A percentile compares a stretch with the other conserved stretches of the same genome.
Evolutionary conservation across 1,140 invertebrate species (phyloP).

Genomic region (Caenorhabditis inopinata): DNA sequence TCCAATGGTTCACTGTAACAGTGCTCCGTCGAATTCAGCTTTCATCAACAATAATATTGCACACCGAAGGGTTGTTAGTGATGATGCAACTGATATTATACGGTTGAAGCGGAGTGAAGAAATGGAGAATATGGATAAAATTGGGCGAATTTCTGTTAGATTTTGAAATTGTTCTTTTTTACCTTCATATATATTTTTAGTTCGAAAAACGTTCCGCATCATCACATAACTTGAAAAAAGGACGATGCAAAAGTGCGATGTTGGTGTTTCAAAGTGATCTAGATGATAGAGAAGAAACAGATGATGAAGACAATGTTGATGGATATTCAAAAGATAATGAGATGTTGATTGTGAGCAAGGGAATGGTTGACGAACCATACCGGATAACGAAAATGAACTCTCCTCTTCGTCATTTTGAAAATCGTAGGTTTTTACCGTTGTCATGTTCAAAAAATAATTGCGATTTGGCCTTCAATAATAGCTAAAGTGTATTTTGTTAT

Average conservation of each 20-base stretch:
- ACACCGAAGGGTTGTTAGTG: not conserved
- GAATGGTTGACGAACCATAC: not conserved
- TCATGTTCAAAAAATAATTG: too few species aligned
- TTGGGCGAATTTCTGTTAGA: not conserved
- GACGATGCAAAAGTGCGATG: not conserved
- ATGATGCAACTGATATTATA: not conserved
- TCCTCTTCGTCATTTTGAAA: not conserved
- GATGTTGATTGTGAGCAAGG: not conserved
- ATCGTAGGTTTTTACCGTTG: constrained; percentile 11
- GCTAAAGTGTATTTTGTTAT: too few species aligned
- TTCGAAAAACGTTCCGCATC: not conserved
- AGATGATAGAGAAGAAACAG: not conserved
- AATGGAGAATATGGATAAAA: constrained; percentile 18
- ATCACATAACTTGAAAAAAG: not conserved
- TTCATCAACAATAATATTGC: not conserved
- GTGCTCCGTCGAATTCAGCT: not conserved
- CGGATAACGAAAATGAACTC: not conserved
- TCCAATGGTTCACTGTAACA: constrained; percentile 15
- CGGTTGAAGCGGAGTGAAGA: not conserved
- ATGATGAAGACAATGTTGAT: not conserved
- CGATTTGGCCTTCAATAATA: too few species aligned
- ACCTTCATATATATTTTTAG: too few species aligned
- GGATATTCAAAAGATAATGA: constrained; percentile 1
- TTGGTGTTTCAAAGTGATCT: not conserved
- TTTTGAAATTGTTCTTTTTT: not conserved